Conservation (phyloP, 2,797 vertebrate genomes). For the Sparidentex hasta region DNA sequence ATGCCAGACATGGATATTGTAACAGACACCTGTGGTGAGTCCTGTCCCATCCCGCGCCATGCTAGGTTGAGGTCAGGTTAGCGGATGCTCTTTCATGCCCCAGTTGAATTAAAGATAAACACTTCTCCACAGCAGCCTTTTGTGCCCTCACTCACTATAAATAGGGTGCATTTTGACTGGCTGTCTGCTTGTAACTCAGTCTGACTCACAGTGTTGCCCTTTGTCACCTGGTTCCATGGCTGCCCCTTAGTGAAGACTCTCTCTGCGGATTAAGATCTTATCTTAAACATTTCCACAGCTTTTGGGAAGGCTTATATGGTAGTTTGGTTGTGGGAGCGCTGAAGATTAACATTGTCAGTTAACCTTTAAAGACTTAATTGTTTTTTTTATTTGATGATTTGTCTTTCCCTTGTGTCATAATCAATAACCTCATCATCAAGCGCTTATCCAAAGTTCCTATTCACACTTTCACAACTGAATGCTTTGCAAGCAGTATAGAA, state of each 20-base stretch:
- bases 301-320: background rate
- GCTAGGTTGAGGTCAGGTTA: slow-evolving; percentile 57
- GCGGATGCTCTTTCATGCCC: slow-evolving; percentile 75
- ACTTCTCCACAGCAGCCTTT: slow-evolving; percentile 50
- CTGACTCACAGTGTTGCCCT: slow-evolving; percentile 22
- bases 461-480: slow-evolving; percentile 5
- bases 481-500: background rate
- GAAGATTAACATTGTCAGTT: background rate
- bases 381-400: background rate
- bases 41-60: slow-evolving; percentile 33
- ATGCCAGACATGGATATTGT: slow-evolving; percentile 76
- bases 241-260: slow-evolving; percentile 49
- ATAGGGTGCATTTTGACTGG: slow-evolving; percentile 66
- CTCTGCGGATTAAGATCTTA: slow-evolving; percentile 31
- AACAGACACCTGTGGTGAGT: slow-evolving; percentile 71
- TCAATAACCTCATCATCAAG: background rate
- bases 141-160: slow-evolving; percentile 73
- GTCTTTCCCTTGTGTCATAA: background rate
- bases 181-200: slow-evolving; percentile 57
- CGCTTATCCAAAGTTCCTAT: background rate
- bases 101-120: slow-evolving; percentile 83
- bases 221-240: slow-evolving; percentile 51
- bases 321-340: background rate
- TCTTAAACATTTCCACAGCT: slow-evolving; percentile 28
- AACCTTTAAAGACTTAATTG: background rate